Conservation (phyloP, 2,797 vertebrate genomes). For the Hippoglossus hippoglossus region DNA sequence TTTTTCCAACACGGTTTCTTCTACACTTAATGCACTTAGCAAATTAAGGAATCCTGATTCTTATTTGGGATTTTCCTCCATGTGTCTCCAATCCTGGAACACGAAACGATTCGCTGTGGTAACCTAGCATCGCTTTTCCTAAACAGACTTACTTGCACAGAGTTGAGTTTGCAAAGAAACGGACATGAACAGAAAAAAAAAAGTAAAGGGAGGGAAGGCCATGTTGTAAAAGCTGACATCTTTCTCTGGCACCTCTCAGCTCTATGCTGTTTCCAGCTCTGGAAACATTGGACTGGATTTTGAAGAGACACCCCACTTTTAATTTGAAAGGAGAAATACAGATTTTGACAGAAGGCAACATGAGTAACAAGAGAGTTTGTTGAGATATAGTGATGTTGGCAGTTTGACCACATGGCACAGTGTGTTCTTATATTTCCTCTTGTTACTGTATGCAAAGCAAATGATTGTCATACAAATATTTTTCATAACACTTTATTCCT, state of each 20-base stretch:
- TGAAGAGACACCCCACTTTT: slow-evolving; percentile 37
- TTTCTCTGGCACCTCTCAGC: slow-evolving; percentile 52
- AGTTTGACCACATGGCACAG: slow-evolving; percentile 25
- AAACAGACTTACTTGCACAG: slow-evolving; percentile 67
- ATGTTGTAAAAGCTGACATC: slow-evolving; percentile 73
- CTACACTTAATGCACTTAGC: slow-evolving; percentile 36
- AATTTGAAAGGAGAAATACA: slow-evolving; percentile 39
- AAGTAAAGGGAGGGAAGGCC: slow-evolving; percentile 58
- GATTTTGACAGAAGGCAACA: slow-evolving; percentile 33
- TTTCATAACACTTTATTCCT: slow-evolving; percentile 1
- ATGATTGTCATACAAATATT: slow-evolving; percentile 12
- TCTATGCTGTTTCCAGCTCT: slow-evolving; percentile 58
- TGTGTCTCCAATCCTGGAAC: slow-evolving; percentile 65
- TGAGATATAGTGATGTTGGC: slow-evolving; percentile 42
- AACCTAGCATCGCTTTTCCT: slow-evolving; percentile 74
- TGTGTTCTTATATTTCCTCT: slow-evolving; percentile 31
- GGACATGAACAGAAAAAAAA: slow-evolving; percentile 53
- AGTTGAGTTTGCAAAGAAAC: slow-evolving; percentile 53
- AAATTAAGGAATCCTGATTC: slow-evolving; percentile 53
- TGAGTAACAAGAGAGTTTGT: slow-evolving; percentile 25
- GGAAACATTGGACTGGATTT: slow-evolving; percentile 62
- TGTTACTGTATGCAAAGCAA: slow-evolving; percentile 29
- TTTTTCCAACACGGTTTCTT: slow-evolving; percentile 28
- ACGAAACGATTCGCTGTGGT: slow-evolving; percentile 64
- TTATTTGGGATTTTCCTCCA: slow-evolving; percentile 67